phyloP scores from a whole-genome alignment of 1,140 invertebrate genomes.

The Trialeurodes vaporariorum region DNA sequence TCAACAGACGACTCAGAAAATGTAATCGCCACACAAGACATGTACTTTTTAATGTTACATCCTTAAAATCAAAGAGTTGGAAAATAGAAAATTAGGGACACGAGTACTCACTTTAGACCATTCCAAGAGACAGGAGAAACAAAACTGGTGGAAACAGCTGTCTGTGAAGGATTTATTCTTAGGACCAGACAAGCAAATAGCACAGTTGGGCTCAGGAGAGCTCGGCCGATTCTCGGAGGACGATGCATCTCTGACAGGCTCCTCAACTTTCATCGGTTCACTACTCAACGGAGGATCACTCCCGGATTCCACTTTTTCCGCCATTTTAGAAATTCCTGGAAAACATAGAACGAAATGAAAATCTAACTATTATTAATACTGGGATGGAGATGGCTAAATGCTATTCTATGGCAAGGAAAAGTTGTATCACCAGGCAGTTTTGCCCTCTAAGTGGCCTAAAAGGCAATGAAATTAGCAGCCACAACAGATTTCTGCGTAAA shows the following conservation, averaged over 20 bases:
- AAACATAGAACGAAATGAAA: too few relatives aligned
- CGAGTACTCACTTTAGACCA: constrained; percentile 71
- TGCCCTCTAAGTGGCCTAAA: too few relatives aligned
- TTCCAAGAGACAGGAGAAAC: constrained; percentile 78
- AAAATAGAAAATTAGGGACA: constrained; percentile 5
- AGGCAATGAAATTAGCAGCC: too few relatives aligned
- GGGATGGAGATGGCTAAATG: too few relatives aligned
- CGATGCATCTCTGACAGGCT: not conserved
- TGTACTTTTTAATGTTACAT: too few relatives aligned
- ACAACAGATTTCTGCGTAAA: too few relatives aligned
- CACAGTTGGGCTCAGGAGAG: constrained; percentile 72
- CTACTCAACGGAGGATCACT: not conserved
- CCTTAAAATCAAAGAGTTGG: not conserved
- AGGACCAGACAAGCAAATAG: constrained; percentile 76
- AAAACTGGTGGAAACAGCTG: constrained; percentile 85
- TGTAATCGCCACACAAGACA: too few relatives aligned
- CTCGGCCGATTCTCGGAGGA: constrained; percentile 32
- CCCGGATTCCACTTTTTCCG: not conserved
- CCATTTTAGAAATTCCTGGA: too few relatives aligned
- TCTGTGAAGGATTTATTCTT: constrained; percentile 83
- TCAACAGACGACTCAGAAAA: too few relatives aligned
- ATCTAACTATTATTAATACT: too few relatives aligned
- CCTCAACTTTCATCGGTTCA: not conserved
- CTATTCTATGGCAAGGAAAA: too few relatives aligned
- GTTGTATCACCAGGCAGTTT: too few relatives aligned